Percentiles rank a stretch among this genome's conserved stretches.
phyloP scores from a whole-genome alignment of 2,888 invertebrate species.

The Gonocerus acuteangulatus region DNA sequence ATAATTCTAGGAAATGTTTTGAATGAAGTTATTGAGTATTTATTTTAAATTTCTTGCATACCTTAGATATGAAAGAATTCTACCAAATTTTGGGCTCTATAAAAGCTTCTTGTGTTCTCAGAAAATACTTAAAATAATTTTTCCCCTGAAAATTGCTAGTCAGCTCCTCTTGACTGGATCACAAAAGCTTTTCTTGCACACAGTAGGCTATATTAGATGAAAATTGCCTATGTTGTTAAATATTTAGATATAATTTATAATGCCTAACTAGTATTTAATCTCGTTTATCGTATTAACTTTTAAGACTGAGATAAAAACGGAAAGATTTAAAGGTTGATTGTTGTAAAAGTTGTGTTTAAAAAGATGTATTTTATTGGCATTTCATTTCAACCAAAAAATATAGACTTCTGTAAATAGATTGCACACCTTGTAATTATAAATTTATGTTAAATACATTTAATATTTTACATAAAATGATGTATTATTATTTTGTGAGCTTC shows the following conservation, averaged over 20 bases:
- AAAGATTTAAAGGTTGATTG: constrained; percentile 9
- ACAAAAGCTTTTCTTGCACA: not conserved
- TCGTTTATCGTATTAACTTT: constrained; percentile 22
- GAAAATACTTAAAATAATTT: not conserved
- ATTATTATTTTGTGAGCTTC: constrained; percentile 11
- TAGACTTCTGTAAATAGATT: constrained; percentile 13
- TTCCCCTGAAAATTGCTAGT: not conserved
- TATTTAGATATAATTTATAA: not conserved
- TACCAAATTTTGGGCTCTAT: not conserved
- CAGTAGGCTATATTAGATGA: not conserved
- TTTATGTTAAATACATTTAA: constrained; percentile 22
- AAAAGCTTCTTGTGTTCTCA: not conserved
- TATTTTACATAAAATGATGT: constrained; percentile 7
- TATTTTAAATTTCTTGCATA: not conserved
- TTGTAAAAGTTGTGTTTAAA: constrained; percentile 5
- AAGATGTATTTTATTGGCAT: constrained; percentile 21
- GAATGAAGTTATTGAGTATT: not conserved
- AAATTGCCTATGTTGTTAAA: not conserved
- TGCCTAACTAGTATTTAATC: constrained; percentile 23
- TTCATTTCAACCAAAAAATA: constrained; percentile 6
- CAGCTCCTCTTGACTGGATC: not conserved
- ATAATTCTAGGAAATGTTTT: not conserved
- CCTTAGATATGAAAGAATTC: not conserved
- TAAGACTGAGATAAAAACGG: constrained; percentile 14
- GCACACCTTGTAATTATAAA: constrained; percentile 13